phyloP scores from a whole-genome alignment of 2,113 vertebrate species.

The Hirundichthys speculiger region DNA sequence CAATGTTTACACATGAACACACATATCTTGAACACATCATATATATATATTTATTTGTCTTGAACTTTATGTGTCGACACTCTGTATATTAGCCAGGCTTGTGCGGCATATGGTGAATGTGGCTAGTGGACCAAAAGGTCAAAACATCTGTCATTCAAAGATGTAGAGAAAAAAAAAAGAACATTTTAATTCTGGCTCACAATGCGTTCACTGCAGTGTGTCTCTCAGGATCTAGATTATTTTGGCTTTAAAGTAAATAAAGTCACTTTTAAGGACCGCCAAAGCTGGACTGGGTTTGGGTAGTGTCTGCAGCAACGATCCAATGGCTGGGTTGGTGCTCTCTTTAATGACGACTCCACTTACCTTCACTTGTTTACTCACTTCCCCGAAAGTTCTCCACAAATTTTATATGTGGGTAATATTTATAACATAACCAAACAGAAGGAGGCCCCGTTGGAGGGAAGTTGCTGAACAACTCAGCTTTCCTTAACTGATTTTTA shows the following conservation, averaged over 20 bases:
- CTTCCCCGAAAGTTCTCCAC: constrained; percentile 11
- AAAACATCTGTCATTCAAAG: constrained; percentile 4
- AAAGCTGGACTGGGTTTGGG: constrained; percentile 16
- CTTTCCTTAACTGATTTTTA: no score
- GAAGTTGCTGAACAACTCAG: no score
- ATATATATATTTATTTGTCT: constrained; percentile 41
- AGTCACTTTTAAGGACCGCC: constrained; percentile 34
- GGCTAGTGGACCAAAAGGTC: constrained; percentile 48
- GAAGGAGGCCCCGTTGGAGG: not conserved
- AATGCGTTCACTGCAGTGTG: constrained; percentile 17
- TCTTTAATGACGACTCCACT: constrained; percentile 9
- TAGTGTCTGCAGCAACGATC: constrained; percentile 7
- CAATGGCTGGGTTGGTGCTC: no score
- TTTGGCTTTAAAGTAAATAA: constrained; percentile 33
- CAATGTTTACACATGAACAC: constrained; percentile 73
- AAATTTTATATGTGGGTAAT: constrained; percentile 20
- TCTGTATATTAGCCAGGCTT: constrained; percentile 18
- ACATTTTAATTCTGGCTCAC: constrained; percentile 3
- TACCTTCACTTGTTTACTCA: constrained; percentile 15
- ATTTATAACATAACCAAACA: constrained; percentile 13
- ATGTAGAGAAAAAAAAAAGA: not conserved
- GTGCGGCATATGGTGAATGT: constrained; percentile 23
- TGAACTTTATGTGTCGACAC: constrained; percentile 36
- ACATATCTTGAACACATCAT: constrained; percentile 54
- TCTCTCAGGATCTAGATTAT: constrained; percentile 55